Evolutionary conservation across 1,140 invertebrate species (phyloP).

Genomic region (Cydia pomonella): DNA sequence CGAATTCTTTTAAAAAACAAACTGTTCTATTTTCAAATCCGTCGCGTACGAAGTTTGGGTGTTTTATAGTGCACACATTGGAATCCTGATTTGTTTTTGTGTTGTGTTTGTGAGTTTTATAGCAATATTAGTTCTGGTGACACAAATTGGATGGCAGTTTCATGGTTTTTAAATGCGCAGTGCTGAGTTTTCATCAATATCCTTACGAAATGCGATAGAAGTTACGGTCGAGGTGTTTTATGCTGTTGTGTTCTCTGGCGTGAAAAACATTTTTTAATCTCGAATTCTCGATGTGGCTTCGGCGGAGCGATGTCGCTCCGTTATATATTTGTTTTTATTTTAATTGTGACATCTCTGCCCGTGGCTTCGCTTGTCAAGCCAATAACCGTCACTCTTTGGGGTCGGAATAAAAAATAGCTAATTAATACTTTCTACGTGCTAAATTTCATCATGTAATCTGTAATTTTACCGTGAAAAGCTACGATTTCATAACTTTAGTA

Average conservation of each 20-base stretch:
- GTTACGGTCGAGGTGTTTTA: constrained; percentile 14
- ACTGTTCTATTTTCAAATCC: constrained; percentile 11
- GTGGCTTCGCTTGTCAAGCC: neutral
- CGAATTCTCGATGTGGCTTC: neutral
- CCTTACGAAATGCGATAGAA: constrained; percentile 16
- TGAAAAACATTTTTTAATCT: constrained; percentile 6
- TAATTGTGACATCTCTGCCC: neutral
- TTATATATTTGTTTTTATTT: neutral
- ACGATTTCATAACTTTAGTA: too few relatives aligned
- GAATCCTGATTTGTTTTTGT: constrained; percentile 27
- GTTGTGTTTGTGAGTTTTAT: constrained; percentile 36
- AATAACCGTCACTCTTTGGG: too few relatives aligned
- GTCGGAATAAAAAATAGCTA: too few relatives aligned
- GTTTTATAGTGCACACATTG: neutral
- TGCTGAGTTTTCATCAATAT: constrained; percentile 17
- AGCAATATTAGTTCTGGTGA: constrained; percentile 44
- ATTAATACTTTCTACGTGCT: too few relatives aligned
- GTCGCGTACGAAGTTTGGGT: constrained; percentile 19
- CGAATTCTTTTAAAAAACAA: constrained; percentile 13
- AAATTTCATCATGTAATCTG: too few relatives aligned
- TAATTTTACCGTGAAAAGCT: too few relatives aligned
- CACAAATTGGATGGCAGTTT: constrained; percentile 41
- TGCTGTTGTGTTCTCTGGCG: constrained; percentile 4
- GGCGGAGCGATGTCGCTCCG: neutral
- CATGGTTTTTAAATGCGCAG: constrained; percentile 36